Percentiles rank a stretch among this genome's conserved stretches.
phyloP scores from a whole-genome alignment of 2,888 invertebrate species.

The Thelaira solivaga region DNA sequence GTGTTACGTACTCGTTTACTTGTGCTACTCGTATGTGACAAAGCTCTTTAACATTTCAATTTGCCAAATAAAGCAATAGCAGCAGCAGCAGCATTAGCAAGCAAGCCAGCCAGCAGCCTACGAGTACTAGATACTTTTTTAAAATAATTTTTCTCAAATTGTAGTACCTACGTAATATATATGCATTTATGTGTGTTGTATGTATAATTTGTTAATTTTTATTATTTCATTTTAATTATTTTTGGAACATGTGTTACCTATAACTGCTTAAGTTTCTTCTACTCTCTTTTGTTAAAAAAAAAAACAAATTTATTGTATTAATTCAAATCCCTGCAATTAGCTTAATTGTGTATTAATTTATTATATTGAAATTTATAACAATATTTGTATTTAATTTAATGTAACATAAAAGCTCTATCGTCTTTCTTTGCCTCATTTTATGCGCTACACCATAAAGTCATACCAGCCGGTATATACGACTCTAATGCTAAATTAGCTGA shows the following conservation, averaged over 20 bases:
- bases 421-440: no score
- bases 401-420: no score
- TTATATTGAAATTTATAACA: conserved; percentile 38
- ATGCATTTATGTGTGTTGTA: background rate
- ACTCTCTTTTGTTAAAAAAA: background rate
- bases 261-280: background rate
- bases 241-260: conserved; percentile 33
- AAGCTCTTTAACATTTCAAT: conserved; percentile 3
- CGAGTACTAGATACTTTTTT: no score
- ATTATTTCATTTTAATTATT: background rate
- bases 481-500: no score
- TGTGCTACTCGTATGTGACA: no score
- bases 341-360: conserved; percentile 69
- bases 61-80: background rate
- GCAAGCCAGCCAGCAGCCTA: no score
- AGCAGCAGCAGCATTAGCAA: background rate
- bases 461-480: no score
- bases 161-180: background rate
- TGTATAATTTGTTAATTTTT: background rate
- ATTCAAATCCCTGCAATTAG: conserved; percentile 68
- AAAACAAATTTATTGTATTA: conserved; percentile 14
- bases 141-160: no score
- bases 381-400: conserved; percentile 34
- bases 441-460: no score
- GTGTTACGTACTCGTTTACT: no score